Evolutionary conservation across 2,113 vertebrate genomes (phyloP).

Genomic region (Saguinus midas): DNA sequence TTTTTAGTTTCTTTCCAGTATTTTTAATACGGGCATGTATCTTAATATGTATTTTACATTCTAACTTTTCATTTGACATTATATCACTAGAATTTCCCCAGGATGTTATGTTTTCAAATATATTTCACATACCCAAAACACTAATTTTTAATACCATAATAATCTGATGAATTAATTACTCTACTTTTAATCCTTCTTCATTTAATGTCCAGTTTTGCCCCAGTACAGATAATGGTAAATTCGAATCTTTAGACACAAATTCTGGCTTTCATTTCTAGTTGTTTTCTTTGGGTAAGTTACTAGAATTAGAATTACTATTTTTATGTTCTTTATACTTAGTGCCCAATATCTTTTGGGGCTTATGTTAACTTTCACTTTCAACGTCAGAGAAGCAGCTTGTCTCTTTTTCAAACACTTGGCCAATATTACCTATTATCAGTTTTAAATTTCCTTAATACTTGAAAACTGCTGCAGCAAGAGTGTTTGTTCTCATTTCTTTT

Average conservation of each 20-base stretch:
- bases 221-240: not conserved
- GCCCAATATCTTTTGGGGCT: not conserved
- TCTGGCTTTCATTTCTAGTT: not conserved
- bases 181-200: not conserved
- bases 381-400: not conserved
- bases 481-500: no score
- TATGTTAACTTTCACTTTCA: not conserved
- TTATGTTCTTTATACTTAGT: not conserved
- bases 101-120: not conserved
- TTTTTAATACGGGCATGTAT: not conserved
- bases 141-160: not conserved
- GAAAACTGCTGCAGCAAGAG: not conserved
- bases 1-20: not conserved
- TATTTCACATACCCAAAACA: not conserved
- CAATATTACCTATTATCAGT: not conserved
- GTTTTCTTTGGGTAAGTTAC: not conserved
- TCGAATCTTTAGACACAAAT: not conserved
- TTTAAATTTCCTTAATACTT: not conserved
- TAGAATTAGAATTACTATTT: not conserved
- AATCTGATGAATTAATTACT: not conserved
- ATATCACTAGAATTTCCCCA: not conserved
- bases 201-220: not conserved
- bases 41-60: not conserved
- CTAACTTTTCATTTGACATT: not conserved
- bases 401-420: not conserved